Evolutionary conservation across 2,888 invertebrate species (phyloP).

Genomic region (Pterostichus niger): DNA sequence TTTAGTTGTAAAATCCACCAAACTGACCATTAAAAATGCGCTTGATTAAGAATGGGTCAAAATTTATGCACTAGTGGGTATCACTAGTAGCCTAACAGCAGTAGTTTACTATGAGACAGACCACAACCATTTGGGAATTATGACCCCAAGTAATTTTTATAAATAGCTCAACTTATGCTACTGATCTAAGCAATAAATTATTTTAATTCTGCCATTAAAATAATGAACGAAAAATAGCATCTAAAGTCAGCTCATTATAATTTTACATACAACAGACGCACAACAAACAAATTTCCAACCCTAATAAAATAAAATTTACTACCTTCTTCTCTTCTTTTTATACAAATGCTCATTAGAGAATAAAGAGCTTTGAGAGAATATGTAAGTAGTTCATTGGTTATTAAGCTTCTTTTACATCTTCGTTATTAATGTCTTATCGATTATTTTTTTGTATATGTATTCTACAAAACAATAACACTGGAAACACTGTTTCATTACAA

Average conservation of each 20-base stretch:
- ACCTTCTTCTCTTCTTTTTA: background rate
- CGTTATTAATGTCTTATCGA: too few relatives aligned
- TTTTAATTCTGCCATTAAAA: constrained; percentile 11
- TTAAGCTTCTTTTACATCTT: too few relatives aligned
- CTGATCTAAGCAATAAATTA: constrained; percentile 28
- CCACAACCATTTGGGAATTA: constrained; percentile 30
- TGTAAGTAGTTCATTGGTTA: too few relatives aligned
- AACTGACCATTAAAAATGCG: constrained; percentile 29
- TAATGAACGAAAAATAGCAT: constrained; percentile 7
- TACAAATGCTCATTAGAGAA: constrained; percentile 1
- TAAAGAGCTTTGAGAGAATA: background rate
- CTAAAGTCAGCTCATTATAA: constrained; percentile 11
- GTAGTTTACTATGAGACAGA: background rate
- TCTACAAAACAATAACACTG: too few relatives aligned
- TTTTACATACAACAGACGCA: background rate
- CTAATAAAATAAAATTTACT: constrained; percentile 25
- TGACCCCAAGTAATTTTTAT: background rate
- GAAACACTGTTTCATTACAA: too few relatives aligned
- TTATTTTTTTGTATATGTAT: too few relatives aligned
- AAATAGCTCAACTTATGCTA: constrained; percentile 25
- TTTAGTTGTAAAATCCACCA: constrained; percentile 41
- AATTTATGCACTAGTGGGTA: constrained; percentile 28
- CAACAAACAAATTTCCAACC: constrained; percentile 5
- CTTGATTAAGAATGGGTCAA: constrained; percentile 21
- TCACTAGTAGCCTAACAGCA: constrained; percentile 17